A percentile compares a stretch with the other conserved stretches of the same genome.
Conservation (phyloP, 2,888 invertebrate genomes). For the Poecilobothrus nobilitatus region DNA sequence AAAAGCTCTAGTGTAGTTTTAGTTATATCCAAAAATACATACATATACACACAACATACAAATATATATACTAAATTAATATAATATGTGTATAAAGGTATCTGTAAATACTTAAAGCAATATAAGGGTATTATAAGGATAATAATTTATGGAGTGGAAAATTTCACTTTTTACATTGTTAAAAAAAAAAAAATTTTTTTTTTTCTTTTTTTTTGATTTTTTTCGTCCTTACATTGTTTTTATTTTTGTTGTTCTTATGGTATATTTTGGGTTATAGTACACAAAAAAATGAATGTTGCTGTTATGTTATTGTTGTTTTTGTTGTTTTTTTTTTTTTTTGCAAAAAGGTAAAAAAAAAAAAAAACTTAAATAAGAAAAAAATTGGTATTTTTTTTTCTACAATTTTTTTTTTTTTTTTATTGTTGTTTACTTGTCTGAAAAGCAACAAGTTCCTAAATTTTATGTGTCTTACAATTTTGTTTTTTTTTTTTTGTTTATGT, state of each 20-base stretch:
- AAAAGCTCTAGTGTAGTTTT: too few species aligned
- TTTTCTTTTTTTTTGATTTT: neutral
- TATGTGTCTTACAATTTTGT: too few species aligned
- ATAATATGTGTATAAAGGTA: neutral
- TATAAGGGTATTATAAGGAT: slow-evolving; percentile 7
- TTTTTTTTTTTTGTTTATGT: too few species aligned
- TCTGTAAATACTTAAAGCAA: slow-evolving; percentile 1
- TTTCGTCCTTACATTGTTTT: neutral
- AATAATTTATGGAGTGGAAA: slow-evolving; percentile 20
- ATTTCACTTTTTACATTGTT: slow-evolving; percentile 16
- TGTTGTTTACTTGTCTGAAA: neutral
- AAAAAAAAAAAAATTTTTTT: neutral
- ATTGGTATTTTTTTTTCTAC: neutral
- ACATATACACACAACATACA: neutral
- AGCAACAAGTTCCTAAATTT: slow-evolving; percentile 1
- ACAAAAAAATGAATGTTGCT: neutral
- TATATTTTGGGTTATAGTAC: too few species aligned
- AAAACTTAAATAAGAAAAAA: too few species aligned
- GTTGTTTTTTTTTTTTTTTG: neutral
- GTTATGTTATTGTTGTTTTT: too few species aligned
- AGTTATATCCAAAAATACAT: neutral
- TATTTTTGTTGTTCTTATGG: too few species aligned
- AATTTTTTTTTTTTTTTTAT: neutral
- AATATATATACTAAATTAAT: neutral
- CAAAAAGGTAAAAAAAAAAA: neutral